phyloP scores from a whole-genome alignment of 2,888 invertebrate genomes.

The Prosapia bicincta region DNA sequence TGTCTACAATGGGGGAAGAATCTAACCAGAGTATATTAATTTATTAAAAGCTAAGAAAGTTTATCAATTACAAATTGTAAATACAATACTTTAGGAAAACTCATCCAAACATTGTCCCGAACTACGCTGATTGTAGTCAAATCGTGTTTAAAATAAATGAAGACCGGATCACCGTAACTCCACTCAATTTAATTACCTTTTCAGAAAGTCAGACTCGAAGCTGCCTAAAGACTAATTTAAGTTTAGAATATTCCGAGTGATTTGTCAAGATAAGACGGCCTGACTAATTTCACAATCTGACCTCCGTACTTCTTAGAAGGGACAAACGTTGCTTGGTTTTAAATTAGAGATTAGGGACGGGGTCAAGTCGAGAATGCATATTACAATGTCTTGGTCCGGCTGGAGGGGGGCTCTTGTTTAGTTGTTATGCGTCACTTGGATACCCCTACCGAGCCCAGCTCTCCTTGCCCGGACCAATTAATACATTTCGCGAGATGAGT shows the following conservation, averaged over 20 bases:
- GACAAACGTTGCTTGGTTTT: slow-evolving; percentile 20
- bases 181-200: neutral
- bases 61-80: neutral
- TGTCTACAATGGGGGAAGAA: no score
- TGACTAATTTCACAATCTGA: neutral
- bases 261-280: neutral
- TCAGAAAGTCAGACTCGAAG: neutral
- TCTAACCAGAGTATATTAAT: neutral
- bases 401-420: slow-evolving; percentile 39
- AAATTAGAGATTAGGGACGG: slow-evolving; percentile 26
- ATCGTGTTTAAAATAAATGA: neutral
- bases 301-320: neutral
- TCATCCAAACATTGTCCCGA: no score
- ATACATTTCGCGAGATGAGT: slow-evolving; percentile 38
- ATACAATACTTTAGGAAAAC: neutral
- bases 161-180: neutral
- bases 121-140: no score
- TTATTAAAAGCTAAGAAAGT: neutral
- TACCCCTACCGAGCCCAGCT: slow-evolving; percentile 18
- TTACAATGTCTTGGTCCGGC: slow-evolving; percentile 35
- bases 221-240: neutral
- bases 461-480: slow-evolving; percentile 37
- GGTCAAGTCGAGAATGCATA: slow-evolving; percentile 31
- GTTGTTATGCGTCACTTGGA: slow-evolving; percentile 33
- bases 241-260: neutral